Base-by-base conservation (phyloP, 1,140 invertebrate species). In the Drosophila tsacasi region DNA sequence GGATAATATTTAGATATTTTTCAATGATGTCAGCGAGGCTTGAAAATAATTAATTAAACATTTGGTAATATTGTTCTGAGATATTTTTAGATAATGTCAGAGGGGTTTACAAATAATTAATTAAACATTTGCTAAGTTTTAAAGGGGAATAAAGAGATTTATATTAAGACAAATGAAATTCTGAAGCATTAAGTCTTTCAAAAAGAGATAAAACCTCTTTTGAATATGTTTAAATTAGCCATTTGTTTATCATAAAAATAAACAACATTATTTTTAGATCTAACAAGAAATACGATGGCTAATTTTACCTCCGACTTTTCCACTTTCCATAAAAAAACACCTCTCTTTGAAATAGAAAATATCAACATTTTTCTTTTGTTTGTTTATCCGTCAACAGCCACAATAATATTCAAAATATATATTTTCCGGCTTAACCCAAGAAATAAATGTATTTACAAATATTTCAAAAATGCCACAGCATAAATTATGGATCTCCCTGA, bases 261-360 rank as follows among this genome's bases (percentile, higher is more conserved):
- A 52, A 35, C 60, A 62, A 32, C 5, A 13, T 19, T 65, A 62
- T 62, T 65, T 44, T 44, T 65, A 60, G 39, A 30, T 13, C 2
- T 0, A 35, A 60, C 17, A 1, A 5, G 13, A 44, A 42, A 17
- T n/a, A 0, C 30, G 0, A 6, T 9, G 30, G 19, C 49, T 69
- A 69, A 46, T 66, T 66, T 66, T 54, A 66, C 6, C 32, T 17
- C 1, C 8, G 17, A 65, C n/a, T 27, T 65, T 66, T 46, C 19
- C 30, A 46, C 49, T 17, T 17, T 42, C 17, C 39, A 71, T 54
- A 69, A 66, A 69, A 62, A 62, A 23, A 44, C 3, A 5, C 0
- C 10, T 10, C 32, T 37, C 52, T 68, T 71, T 30, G 4, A 65
- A 44, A 44, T 44, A 21, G 23, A 12, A 54, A 67, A 55, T n/a